phyloP scores from a whole-genome alignment of 1,140 invertebrate species.

The Drosophila lini region DNA sequence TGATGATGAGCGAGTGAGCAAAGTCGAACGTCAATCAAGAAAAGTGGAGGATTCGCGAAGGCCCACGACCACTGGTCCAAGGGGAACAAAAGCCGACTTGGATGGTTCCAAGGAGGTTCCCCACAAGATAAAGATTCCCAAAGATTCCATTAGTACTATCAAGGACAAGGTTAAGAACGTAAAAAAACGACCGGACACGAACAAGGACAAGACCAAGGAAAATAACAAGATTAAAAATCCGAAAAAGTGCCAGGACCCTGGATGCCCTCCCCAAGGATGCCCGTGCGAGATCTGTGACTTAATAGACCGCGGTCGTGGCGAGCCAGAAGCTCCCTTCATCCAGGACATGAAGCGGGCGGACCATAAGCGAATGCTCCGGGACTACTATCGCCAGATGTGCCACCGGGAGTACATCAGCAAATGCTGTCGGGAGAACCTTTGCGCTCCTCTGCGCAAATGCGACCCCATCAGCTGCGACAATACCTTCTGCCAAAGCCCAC shows the following conservation, averaged over 20 bases:
- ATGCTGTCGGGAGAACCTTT: not conserved
- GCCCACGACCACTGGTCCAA: not conserved
- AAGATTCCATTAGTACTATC: not conserved
- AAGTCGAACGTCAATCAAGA: too few species aligned
- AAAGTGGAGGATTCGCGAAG: too few species aligned
- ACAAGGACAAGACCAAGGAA: not conserved
- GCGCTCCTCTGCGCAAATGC: slow-evolving; percentile 19
- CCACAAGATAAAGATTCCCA: too few species aligned
- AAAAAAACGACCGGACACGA: too few species aligned
- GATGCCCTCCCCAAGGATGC: slow-evolving; percentile 10
- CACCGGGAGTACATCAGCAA: slow-evolving; percentile 10
- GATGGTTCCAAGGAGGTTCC: not conserved
- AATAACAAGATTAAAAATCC: not conserved
- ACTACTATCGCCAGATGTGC: slow-evolving; percentile 24
- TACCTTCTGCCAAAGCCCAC: slow-evolving; percentile 15
- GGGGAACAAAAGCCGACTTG: too few species aligned
- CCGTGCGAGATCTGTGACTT: slow-evolving; percentile 37
- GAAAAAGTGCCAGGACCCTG: not conserved
- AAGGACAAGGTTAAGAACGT: too few species aligned
- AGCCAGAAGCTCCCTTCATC: slow-evolving; percentile 37
- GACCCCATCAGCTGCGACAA: slow-evolving; percentile 22
- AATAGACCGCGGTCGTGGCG: not conserved
- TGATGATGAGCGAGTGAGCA: too few species aligned
- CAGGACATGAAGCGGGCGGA: slow-evolving; percentile 31
- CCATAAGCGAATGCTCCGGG: slow-evolving; percentile 15